phyloP scores from a whole-genome alignment of 2,888 invertebrate genomes.

The Kuschelorhynchus macadamiae region DNA sequence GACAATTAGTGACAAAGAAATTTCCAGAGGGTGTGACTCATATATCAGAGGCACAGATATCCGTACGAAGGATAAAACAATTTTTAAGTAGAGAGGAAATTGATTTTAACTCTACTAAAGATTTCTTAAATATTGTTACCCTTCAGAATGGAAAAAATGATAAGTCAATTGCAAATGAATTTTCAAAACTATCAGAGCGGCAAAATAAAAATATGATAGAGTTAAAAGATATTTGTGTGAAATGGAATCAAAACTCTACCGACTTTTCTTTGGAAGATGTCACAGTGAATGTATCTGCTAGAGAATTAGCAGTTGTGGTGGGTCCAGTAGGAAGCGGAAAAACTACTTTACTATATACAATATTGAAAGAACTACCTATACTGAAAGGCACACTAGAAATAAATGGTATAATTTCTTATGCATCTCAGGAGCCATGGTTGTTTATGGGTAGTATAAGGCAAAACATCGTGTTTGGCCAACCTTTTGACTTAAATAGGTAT shows the following conservation, averaged over 20 bases:
- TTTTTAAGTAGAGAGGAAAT: constrained; percentile 68
- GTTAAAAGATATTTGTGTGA: constrained; percentile 44
- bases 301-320: constrained; percentile 68
- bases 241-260: constrained; percentile 49
- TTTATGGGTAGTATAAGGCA: constrained; percentile 88
- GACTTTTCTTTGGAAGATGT: constrained; percentile 46
- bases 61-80: constrained; percentile 70
- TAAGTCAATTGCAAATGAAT: background rate
- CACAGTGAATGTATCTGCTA: constrained; percentile 37
- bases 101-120: constrained; percentile 20
- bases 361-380: constrained; percentile 81
- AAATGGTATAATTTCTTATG: constrained; percentile 80
- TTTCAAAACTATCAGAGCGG: background rate
- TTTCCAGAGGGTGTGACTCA: constrained; percentile 75
- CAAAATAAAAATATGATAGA: background rate
- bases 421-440: constrained; percentile 89
- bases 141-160: background rate
- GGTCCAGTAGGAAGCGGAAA: constrained; percentile 78
- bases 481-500: constrained; percentile 77
- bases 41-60: constrained; percentile 75
- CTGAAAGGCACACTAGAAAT: constrained; percentile 77
- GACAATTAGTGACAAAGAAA: constrained; percentile 76
- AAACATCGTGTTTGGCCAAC: constrained; percentile 90
- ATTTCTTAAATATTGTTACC: background rate
- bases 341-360: constrained; percentile 70